Evolutionary conservation across 2,797 vertebrate species (phyloP).

Genomic region (Xiphophorus birchmanni): DNA sequence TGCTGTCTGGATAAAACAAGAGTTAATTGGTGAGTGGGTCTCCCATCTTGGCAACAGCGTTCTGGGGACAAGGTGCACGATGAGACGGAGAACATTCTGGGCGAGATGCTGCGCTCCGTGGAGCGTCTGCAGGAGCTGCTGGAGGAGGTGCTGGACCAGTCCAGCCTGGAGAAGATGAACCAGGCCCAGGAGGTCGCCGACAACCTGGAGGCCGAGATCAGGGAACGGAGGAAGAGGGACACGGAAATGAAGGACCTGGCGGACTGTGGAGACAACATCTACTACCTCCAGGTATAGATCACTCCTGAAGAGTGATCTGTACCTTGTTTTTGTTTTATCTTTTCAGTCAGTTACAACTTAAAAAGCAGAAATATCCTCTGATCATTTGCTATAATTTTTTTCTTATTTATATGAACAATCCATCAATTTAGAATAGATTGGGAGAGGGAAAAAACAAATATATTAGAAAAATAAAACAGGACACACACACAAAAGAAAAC

Average conservation of each 20-base stretch:
- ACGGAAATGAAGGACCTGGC: constrained; percentile 75
- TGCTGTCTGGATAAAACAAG: neutral
- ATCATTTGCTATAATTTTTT: too few species aligned
- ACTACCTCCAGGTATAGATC: constrained; percentile 76
- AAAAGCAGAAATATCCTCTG: too few species aligned
- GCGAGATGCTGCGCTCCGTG: constrained; percentile 77
- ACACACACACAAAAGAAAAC: too few species aligned
- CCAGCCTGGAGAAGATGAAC: constrained; percentile 72
- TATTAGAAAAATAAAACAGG: too few species aligned
- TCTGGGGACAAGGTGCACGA: constrained; percentile 67
- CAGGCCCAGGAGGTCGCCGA: constrained; percentile 75
- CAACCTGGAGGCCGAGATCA: constrained; percentile 73
- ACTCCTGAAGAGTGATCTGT: neutral
- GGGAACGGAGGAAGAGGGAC: constrained; percentile 74
- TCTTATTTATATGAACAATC: too few species aligned
- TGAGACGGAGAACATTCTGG: constrained; percentile 63
- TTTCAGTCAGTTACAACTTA: too few species aligned
- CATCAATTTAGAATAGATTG: too few species aligned
- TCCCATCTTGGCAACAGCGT: constrained; percentile 40
- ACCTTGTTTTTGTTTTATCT: neutral
- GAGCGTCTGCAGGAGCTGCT: constrained; percentile 79
- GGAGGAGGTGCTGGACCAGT: constrained; percentile 75
- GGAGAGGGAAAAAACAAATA: too few species aligned
- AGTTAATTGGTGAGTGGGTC: neutral
- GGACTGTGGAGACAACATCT: constrained; percentile 78